Evolutionary conservation across 1,140 invertebrate genomes (phyloP).

Genomic region (Doryteuthis pealeii): DNA sequence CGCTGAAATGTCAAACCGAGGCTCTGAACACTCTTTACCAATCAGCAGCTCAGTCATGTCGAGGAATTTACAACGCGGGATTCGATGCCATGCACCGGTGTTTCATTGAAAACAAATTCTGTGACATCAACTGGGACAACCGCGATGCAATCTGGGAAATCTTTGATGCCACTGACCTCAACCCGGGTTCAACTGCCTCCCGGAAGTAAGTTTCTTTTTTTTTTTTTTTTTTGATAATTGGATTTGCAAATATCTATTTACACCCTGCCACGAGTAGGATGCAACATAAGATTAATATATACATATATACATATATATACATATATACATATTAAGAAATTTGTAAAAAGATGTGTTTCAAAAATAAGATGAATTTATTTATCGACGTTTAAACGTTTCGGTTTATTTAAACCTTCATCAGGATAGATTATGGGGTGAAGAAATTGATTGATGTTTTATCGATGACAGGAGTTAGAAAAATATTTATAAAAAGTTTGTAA

Average conservation of each 20-base stretch:
- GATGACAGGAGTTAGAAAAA: too few species aligned
- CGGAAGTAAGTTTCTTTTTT: not conserved
- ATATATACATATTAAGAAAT: not conserved
- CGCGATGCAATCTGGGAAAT: constrained; percentile 3
- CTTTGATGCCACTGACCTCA: not conserved
- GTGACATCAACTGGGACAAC: constrained; percentile 5
- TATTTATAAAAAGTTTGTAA: too few species aligned
- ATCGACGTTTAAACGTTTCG: too few species aligned
- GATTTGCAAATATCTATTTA: too few species aligned
- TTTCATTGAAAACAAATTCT: constrained; percentile 1
- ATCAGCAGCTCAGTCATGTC: not conserved
- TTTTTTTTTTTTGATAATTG: too few species aligned
- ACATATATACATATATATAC: not conserved
- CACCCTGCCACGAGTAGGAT: too few species aligned
- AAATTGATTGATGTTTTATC: too few species aligned
- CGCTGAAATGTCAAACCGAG: not conserved
- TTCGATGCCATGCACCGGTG: not conserved
- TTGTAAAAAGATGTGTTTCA: too few species aligned
- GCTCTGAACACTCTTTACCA: not conserved
- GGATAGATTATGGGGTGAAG: too few species aligned
- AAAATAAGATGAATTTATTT: too few species aligned
- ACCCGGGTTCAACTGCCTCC: not conserved
- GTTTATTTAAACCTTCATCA: too few species aligned
- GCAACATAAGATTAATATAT: too few species aligned
- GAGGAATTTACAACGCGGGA: not conserved